These are phyloP conservation scores for Watsonalla cultraria DNA, from an alignment of 2,888 invertebrate species.

Conservation along the genomic window DNA sequence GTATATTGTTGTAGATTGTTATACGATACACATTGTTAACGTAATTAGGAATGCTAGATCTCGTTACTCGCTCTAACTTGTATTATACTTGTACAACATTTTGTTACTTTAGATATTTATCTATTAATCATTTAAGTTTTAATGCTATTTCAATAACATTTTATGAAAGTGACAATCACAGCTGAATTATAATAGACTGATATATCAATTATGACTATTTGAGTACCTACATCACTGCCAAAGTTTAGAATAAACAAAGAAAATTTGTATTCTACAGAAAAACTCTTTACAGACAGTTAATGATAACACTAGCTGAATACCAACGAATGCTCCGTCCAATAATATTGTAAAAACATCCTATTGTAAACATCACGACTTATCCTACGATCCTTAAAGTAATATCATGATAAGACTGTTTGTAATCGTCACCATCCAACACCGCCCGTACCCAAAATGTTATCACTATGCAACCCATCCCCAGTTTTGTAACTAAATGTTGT, in stretches of 20 bases:
- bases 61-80: slow-evolving; percentile 52
- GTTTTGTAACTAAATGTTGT: slow-evolving; percentile 50
- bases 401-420: slow-evolving; percentile 9
- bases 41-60: slow-evolving; percentile 68
- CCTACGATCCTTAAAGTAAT: neutral
- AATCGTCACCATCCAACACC: slow-evolving; percentile 28
- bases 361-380: slow-evolving; percentile 7
- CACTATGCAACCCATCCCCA: slow-evolving; percentile 30
- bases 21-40: slow-evolving; percentile 40
- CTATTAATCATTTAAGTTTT: too few species aligned
- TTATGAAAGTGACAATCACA: slow-evolving; percentile 24
- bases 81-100: slow-evolving; percentile 14
- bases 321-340: slow-evolving; percentile 72
- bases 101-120: neutral
- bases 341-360: slow-evolving; percentile 30
- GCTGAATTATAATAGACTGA: slow-evolving; percentile 44
- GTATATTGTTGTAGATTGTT: slow-evolving; percentile 37
- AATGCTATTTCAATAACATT: neutral
- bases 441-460: slow-evolving; percentile 18
- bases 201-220: slow-evolving; percentile 36
- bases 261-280: slow-evolving; percentile 3
- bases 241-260: slow-evolving; percentile 55
- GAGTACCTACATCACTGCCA: slow-evolving; percentile 67
- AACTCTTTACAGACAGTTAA: neutral
- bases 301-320: slow-evolving; percentile 26